A percentile compares a stretch with the other conserved stretches of the same genome.
These are phyloP conservation scores for Anastrepha obliqua DNA, from an alignment of 1,140 invertebrate genomes.

Conservation along the genomic window DNA sequence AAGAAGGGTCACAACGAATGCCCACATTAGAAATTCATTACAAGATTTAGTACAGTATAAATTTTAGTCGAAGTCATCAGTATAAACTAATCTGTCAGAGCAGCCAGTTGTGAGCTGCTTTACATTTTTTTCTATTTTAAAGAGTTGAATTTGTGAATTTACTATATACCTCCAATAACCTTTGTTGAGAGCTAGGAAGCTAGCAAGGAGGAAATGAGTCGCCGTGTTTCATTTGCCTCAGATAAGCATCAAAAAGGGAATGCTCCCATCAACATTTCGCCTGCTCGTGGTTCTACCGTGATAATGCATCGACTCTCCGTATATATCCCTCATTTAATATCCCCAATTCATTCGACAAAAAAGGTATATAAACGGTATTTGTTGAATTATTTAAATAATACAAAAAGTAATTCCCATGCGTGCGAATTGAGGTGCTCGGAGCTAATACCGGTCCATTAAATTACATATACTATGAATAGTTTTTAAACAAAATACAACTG, in stretches of 20 bases:
- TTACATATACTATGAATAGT: no score
- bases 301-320: slow-evolving; percentile 69
- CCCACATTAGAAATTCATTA: background rate
- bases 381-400: background rate
- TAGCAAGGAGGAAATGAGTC: background rate
- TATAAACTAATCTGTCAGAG: background rate
- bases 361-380: slow-evolving; percentile 56
- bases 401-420: no score
- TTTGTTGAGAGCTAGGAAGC: no score
- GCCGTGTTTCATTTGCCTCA: background rate
- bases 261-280: slow-evolving; percentile 61
- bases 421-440: no score
- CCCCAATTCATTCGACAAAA: slow-evolving; percentile 66
- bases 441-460: no score
- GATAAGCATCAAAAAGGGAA: background rate
- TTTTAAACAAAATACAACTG: no score
- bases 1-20: background rate
- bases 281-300: slow-evolving; percentile 65
- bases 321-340: slow-evolving; percentile 66
- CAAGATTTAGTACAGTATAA: background rate
- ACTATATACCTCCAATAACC: no score
- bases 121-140: no score
- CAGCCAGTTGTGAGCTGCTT: background rate
- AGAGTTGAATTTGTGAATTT: no score
- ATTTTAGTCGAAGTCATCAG: background rate